A percentile compares a stretch with the other conserved stretches of the same genome.
These are phyloP conservation scores for Nerophis lumbriciformis DNA, from an alignment of 2,113 vertebrate species.

Conservation along the genomic window DNA sequence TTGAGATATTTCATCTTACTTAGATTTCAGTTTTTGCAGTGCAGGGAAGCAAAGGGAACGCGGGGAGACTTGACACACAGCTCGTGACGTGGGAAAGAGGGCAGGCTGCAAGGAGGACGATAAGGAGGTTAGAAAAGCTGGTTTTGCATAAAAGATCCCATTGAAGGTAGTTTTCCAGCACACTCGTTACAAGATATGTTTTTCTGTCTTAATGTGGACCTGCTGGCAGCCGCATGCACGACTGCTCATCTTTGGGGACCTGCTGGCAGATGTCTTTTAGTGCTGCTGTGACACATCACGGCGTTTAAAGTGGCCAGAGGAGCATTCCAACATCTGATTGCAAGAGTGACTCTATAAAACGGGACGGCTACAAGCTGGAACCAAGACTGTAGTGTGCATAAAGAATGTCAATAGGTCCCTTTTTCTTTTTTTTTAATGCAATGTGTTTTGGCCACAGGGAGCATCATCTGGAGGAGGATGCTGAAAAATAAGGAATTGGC, in stretches of 20 bases:
- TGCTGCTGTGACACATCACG: background rate
- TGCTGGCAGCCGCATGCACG: background rate
- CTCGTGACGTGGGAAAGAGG: too few species aligned
- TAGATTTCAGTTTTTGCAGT: too few species aligned
- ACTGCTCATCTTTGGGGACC: background rate
- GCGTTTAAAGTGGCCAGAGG: background rate
- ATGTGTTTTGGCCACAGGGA: background rate
- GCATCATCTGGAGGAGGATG: background rate
- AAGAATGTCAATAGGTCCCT: background rate
- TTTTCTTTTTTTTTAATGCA: background rate
- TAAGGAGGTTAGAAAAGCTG: too few species aligned
- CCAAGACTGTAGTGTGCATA: too few species aligned
- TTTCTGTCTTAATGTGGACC: background rate
- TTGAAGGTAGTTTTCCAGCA: background rate
- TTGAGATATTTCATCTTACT: too few species aligned
- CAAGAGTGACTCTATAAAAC: background rate
- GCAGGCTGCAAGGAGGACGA: too few species aligned
- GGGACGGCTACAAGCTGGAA: background rate
- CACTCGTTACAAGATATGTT: background rate
- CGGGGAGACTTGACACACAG: too few species aligned
- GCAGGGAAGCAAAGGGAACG: too few species aligned
- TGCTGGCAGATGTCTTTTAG: constrained; percentile 3
- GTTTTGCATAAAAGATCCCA: too few species aligned
- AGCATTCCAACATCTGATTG: background rate
- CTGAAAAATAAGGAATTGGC: background rate